A percentile compares a stretch with the other conserved stretches of the same genome.
Evolutionary conservation across 2,797 vertebrate genomes (phyloP).

Genomic region (Betta splendens): DNA sequence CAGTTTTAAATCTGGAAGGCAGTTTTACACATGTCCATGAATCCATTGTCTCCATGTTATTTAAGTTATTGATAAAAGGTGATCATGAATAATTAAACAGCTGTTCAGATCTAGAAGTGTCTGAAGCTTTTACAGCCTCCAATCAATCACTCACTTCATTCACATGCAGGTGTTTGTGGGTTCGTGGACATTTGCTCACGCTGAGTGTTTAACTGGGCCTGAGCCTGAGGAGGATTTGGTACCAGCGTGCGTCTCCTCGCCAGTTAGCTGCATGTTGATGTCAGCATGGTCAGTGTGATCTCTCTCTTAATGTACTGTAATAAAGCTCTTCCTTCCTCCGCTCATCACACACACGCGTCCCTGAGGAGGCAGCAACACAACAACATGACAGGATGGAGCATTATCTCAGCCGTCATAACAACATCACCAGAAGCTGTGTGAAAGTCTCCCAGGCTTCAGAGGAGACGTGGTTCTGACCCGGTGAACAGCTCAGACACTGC

Average conservation of each 20-base stretch:
- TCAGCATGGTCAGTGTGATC: slow-evolving; percentile 69
- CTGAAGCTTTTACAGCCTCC: no score
- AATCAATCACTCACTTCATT: neutral
- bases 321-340: slow-evolving; percentile 13
- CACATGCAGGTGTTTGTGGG: slow-evolving; percentile 1
- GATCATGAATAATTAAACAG: no score
- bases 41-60: no score
- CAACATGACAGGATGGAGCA: slow-evolving; percentile 58
- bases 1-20: no score
- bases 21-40: no score
- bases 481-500: neutral
- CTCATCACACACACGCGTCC: slow-evolving; percentile 22
- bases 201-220: slow-evolving; percentile 45
- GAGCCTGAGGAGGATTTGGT: slow-evolving; percentile 60
- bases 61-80: no score
- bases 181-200: slow-evolving; percentile 14
- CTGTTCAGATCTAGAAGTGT: no score
- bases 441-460: slow-evolving; percentile 23
- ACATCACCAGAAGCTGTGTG: slow-evolving; percentile 34
- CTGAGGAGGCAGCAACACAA: slow-evolving; percentile 36
- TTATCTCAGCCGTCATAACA: slow-evolving; percentile 40
- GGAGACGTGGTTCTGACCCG: slow-evolving; percentile 33
- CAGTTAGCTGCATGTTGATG: slow-evolving; percentile 68
- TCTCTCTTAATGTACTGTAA: slow-evolving; percentile 57
- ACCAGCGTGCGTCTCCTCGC: slow-evolving; percentile 33